Percentiles rank a stretch among this genome's conserved stretches.
Conservation (phyloP, 1,140 invertebrate genomes). For the Drosophila nannoptera region DNA sequence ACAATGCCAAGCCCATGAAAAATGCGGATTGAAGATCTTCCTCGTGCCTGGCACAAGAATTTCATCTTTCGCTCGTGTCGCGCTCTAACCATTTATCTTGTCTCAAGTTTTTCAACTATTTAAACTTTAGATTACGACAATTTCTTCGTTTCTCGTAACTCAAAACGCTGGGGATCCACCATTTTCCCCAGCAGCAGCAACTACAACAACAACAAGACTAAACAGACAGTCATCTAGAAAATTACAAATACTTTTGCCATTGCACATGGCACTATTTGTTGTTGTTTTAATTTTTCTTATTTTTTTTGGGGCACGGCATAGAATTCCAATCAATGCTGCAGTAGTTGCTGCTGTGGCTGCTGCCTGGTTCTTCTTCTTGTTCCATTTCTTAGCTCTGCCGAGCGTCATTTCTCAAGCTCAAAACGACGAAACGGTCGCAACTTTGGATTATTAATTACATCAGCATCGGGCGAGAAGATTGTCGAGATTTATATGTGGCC, state of each 20-base stretch:
- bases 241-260: constrained; percentile 73
- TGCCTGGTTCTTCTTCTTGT: constrained; percentile 5
- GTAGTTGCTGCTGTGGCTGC: constrained; percentile 50
- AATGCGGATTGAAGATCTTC: background rate
- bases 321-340: constrained; percentile 53
- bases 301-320: constrained; percentile 23
- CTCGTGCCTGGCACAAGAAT: background rate
- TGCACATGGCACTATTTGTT: constrained; percentile 38
- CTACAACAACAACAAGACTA: constrained; percentile 37
- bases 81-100: constrained; percentile 60
- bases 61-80: constrained; percentile 31
- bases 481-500: constrained; percentile 54
- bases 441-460: constrained; percentile 76
- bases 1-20: constrained; percentile 13
- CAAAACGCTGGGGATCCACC: constrained; percentile 49
- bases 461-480: constrained; percentile 45
- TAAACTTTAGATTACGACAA: constrained; percentile 73
- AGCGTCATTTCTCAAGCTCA: constrained; percentile 71
- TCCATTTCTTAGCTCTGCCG: constrained; percentile 5
- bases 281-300: background rate
- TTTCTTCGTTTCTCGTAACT: constrained; percentile 62
- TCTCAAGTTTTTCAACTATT: constrained; percentile 61
- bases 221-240: constrained; percentile 60
- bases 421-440: constrained; percentile 68
- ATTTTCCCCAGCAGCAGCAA: constrained; percentile 22